Evolutionary conservation across 2,113 vertebrate genomes (phyloP), one percentile per base, ranked within the genome.

Genomic region (Gallinago jamesoni): DNA sequence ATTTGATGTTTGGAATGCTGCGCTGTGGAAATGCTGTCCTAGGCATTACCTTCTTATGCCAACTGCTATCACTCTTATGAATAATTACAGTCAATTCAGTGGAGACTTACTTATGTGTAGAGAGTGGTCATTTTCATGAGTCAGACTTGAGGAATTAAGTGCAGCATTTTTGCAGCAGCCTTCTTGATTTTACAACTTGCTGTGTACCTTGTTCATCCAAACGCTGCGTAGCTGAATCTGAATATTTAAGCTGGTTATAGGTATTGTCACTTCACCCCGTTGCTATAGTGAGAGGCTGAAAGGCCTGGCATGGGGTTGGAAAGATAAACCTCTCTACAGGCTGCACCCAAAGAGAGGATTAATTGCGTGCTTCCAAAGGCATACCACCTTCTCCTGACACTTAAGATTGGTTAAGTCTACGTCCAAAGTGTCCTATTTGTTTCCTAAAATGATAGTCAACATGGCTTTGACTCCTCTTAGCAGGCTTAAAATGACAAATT

Each of bases 171-270:
- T 90, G 67, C 53, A 60, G 21, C 19, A 28, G 39, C 2, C 12
- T 70, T 95, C 82, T 81, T 30, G 39, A 33, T 64, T 57, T 48
- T 83, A 8, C 7, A 48, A 14, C 28, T 78, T 59, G 16, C 37
- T 59, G 66, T 0, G 1, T 43, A 5, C 12, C 0, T 53, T 56
- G 48, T 66, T 48, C 22, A 9, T 33, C 47, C 22, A 45, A 43
- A 69, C 28, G 63, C 24, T 10, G 31, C 1, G 10, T 39, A 50
- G 39, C 67, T 73, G 78, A 64, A 87, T 56, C 33, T 33, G 79
- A 31, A 30, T 33, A 13, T 55, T 92, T n/a, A 6, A 33, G 48
- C 35, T 56, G 55, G 30, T 53, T 57, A 3, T 8, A 7, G 4
- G 22, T 12, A 30, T 50, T 59, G 47, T 67, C 28, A 7, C 52